Evolutionary conservation across 2,113 vertebrate genomes (phyloP), one percentile per base, ranked within the genome.

Genomic region (Mastomys coucha): DNA sequence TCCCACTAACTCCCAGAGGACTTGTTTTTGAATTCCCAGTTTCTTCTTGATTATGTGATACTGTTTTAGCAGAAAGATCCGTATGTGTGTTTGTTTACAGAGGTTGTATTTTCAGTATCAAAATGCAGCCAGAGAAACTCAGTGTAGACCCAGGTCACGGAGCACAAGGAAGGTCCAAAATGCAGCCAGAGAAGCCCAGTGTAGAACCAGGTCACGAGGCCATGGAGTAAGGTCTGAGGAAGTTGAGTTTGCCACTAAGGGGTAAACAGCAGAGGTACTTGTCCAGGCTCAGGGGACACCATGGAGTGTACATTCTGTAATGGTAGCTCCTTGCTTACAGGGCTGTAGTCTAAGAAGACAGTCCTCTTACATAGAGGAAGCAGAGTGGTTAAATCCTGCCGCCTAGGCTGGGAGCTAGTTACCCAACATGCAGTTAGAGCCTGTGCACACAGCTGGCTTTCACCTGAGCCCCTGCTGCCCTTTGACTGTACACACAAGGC

Each of bases 1-100:
- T 98, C 98, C 94, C 88, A 98, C 98, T 98, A 98, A 97, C 98
- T 97, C 98, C 98, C 99, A 98, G 96, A 98, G 98, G 98, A 98
- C 98, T 98, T 98, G 99, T 96, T 99, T 99, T 97, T 98, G 98
- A 98, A 80, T 97, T 97, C 96, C 96, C 97, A 14, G 93, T 97
- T 96, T 96, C 97, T 97, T 63, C 69, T 86, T 97, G 96, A 97
- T 96, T 97, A 89, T 96, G 96, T 97, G 97, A 93, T 95, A 94
- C 96, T 97, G 95, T 93, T 76, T 89, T 96, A 97, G 97, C 98
- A 89, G 98, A 97, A 97, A 97, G 97, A 94, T 91, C 98, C 95
- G 93, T 81, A 93, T 94, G 98, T 91, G 98, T 97, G 96, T 97
- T 93, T 96, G 77, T 94, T 95, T 93, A 77, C 24, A 63, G 91